Evolutionary conservation across 2,888 invertebrate genomes (phyloP), one percentile per base, ranked within the genome.

Genomic region (Lepidocyrtoides sp.): DNA sequence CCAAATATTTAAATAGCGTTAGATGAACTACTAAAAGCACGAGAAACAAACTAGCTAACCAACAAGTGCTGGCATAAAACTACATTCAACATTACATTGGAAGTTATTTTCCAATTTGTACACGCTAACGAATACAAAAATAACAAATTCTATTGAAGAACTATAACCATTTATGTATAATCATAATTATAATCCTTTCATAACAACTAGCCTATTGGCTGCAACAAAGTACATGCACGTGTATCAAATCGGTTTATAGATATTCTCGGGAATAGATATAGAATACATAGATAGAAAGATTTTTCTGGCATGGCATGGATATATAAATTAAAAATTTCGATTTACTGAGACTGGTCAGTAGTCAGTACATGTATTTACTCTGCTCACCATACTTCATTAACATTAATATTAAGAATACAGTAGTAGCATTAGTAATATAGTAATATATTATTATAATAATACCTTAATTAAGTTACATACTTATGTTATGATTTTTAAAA

Each of bases 101-200:
- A n/a, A n/a, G n/a, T n/a, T n/a, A n/a, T n/a, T n/a, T n/a, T n/a
- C n/a, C n/a, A n/a, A n/a, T n/a, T n/a, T n/a, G n/a, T n/a, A n/a
- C n/a, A n/a, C n/a, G n/a, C 51, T 51, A 51, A 51, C 17, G 36
- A 81, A 54, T 81, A 81, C 57, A 81, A 81, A 81, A 81, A 81
- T 81, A 81, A 81, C 81, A 81, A 81, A 60, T 79, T 54, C 23
- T 23, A 79, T 26, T 51, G 2, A n/a, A n/a, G n/a, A n/a, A n/a
- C n/a, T n/a, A n/a, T n/a, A n/a, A n/a, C n/a, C n/a, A n/a, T n/a
- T n/a, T n/a, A n/a, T n/a, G n/a, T n/a, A n/a, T n/a, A n/a, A n/a
- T n/a, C 10, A n/a, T 14, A 51, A 51, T 32, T 54, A n/a, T 44
- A 7, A n/a, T 51, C 51, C 14, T 51, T 51, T 51, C 51, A 51